phyloP scores from a whole-genome alignment of 2,888 invertebrate genomes.

The Athripsodes cinereus region DNA sequence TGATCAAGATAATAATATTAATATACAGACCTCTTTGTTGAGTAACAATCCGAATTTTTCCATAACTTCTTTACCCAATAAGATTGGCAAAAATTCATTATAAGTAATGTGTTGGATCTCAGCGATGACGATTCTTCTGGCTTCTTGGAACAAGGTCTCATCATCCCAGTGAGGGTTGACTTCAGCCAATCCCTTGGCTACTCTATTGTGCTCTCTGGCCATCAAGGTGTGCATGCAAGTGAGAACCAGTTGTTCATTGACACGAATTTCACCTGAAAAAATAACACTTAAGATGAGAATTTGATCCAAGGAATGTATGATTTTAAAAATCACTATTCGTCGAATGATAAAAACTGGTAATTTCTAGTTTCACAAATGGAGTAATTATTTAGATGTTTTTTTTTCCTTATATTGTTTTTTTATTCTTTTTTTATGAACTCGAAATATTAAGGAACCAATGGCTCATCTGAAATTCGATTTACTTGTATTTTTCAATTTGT shows the following conservation, averaged over 20 bases:
- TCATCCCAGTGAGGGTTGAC: constrained; percentile 93
- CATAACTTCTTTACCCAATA: constrained; percentile 87
- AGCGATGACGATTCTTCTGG: constrained; percentile 77
- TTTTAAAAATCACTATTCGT: too few relatives aligned
- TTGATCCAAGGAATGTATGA: too few relatives aligned
- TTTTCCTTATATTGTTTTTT: too few relatives aligned
- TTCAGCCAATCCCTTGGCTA: constrained; percentile 67
- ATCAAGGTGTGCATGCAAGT: constrained; percentile 88
- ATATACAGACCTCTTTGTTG: constrained; percentile 64
- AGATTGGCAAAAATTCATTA: constrained; percentile 84
- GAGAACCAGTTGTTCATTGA: constrained; percentile 84
- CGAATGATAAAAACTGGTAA: too few relatives aligned
- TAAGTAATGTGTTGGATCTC: constrained; percentile 85
- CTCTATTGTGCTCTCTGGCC: constrained; percentile 86
- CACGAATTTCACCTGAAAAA: constrained; percentile 74
- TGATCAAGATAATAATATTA: too few relatives aligned
- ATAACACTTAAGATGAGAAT: too few relatives aligned
- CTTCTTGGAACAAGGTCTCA: constrained; percentile 84
- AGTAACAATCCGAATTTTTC: constrained; percentile 81
- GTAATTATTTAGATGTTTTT: too few relatives aligned
- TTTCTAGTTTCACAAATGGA: too few relatives aligned
- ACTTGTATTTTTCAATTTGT: too few relatives aligned
- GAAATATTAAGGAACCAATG: too few relatives aligned
- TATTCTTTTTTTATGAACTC: too few relatives aligned
- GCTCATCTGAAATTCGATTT: too few relatives aligned